Percentiles rank a stretch among this genome's conserved stretches.
Conservation (phyloP, 1,140 invertebrate species). For the Sinella curviseta region DNA sequence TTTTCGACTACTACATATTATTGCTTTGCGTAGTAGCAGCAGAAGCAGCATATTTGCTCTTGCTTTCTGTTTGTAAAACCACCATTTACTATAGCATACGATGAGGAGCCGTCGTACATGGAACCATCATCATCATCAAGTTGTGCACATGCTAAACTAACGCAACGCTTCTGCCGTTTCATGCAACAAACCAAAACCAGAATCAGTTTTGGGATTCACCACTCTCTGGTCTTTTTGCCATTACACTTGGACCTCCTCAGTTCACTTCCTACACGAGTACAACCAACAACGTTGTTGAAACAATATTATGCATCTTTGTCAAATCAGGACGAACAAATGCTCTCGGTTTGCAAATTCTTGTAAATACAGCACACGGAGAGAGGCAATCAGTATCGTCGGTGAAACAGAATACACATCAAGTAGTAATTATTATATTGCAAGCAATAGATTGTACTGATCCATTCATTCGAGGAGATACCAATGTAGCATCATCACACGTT, state of each 20-base stretch:
- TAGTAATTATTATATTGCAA: slow-evolving; percentile 19
- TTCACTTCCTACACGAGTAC: slow-evolving; percentile 15
- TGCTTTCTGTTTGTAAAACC: background rate
- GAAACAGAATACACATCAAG: background rate
- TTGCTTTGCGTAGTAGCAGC: no score
- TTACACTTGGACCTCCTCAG: slow-evolving; percentile 18
- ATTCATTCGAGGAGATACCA: background rate
- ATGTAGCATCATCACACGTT: no score
- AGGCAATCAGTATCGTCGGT: background rate
- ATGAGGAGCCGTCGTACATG: background rate
- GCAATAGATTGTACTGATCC: background rate
- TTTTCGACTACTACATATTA: no score
- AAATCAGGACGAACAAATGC: background rate
- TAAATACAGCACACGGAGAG: background rate
- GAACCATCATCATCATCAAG: slow-evolving; percentile 13
- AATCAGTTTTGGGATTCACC: slow-evolving; percentile 19
- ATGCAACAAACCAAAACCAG: slow-evolving; percentile 10
- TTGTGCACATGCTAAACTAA: slow-evolving; percentile 11
- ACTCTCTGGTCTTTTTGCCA: slow-evolving; percentile 17
- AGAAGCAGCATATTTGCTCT: no score
- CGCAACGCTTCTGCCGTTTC: background rate
- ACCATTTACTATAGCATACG: background rate
- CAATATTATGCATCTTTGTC: background rate
- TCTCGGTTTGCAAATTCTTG: background rate
- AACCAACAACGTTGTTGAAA: slow-evolving; percentile 1